phyloP scores from a whole-genome alignment of 2,888 invertebrate genomes.

The Amorpha juglandis region DNA sequence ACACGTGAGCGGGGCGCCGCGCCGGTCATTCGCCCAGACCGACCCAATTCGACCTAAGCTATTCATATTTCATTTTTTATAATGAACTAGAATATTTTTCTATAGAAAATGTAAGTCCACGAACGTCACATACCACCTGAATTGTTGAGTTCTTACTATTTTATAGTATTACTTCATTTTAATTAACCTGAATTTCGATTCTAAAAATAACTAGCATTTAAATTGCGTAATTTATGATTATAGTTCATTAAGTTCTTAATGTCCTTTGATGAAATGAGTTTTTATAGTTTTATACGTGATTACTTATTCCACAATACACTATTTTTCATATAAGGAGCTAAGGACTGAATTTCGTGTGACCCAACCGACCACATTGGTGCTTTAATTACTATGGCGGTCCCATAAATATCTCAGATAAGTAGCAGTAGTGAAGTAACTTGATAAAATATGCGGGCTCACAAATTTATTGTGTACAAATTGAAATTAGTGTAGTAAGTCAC shows the following conservation, averaged over 20 bases:
- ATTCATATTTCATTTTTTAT: conserved; percentile 16
- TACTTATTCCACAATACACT: neutral
- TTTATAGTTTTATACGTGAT: neutral
- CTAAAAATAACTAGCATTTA: neutral
- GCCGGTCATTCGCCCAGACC: conserved; percentile 50
- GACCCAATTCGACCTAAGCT: conserved; percentile 9
- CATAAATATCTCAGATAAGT: conserved; percentile 76
- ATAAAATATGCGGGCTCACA: conserved; percentile 65
- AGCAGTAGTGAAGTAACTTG: conserved; percentile 50
- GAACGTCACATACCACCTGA: neutral
- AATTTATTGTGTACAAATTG: conserved; percentile 23
- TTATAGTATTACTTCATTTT: neutral
- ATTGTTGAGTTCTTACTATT: neutral
- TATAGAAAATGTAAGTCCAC: neutral
- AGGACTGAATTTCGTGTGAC: conserved; percentile 3
- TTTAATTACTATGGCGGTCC: conserved; percentile 62
- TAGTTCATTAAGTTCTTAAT: too few species aligned
- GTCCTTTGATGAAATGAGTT: neutral
- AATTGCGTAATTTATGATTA: neutral
- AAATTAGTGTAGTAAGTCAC: neutral
- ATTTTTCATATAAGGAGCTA: neutral
- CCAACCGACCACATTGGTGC: conserved; percentile 25
- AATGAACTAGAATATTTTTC: conserved; percentile 5
- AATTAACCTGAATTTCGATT: neutral
- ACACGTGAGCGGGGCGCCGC: conserved; percentile 55